Percentiles rank a stretch among this genome's conserved stretches.
Evolutionary conservation across 2,113 vertebrate genomes (phyloP).

Genomic region (Seriola dumerili): DNA sequence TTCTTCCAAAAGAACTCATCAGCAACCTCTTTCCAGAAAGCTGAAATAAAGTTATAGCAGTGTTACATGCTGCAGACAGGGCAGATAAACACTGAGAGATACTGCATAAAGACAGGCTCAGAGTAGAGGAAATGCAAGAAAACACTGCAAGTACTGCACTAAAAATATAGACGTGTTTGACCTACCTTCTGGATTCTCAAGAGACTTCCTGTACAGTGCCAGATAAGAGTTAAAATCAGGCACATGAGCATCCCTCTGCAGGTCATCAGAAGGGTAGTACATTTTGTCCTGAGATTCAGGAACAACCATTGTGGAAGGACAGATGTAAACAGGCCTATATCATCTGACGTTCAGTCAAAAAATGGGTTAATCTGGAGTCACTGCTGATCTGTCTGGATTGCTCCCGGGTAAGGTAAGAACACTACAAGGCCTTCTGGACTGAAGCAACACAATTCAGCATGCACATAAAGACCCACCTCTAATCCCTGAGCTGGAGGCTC

Average conservation of each 20-base stretch:
- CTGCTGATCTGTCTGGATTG: slow-evolving; percentile 60
- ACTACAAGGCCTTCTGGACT: slow-evolving; percentile 58
- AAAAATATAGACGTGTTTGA: slow-evolving; percentile 35
- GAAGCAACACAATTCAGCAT: slow-evolving; percentile 64
- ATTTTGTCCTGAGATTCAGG: slow-evolving; percentile 78
- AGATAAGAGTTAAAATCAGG: slow-evolving; percentile 84
- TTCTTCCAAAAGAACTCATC: slow-evolving; percentile 87
- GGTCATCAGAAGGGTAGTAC: slow-evolving; percentile 75
- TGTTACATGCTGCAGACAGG: slow-evolving; percentile 19
- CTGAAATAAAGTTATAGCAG: slow-evolving; percentile 62
- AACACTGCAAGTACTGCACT: slow-evolving; percentile 24
- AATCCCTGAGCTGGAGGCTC: slow-evolving; percentile 64
- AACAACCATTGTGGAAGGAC: slow-evolving; percentile 77
- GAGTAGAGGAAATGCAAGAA: slow-evolving; percentile 7
- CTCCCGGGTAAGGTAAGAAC: slow-evolving; percentile 44
- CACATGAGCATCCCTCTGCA: slow-evolving; percentile 83
- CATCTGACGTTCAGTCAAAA: slow-evolving; percentile 42
- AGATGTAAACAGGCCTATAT: slow-evolving; percentile 33
- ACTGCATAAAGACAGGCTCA: neutral
- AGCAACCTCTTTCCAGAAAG: slow-evolving; percentile 86
- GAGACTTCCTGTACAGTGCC: slow-evolving; percentile 83
- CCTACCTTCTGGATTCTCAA: slow-evolving; percentile 87
- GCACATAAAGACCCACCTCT: slow-evolving; percentile 66
- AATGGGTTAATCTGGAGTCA: slow-evolving; percentile 57
- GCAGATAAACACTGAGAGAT: slow-evolving; percentile 9